Conservation (phyloP, 2,888 invertebrate species). For the Mayetiola destructor region DNA sequence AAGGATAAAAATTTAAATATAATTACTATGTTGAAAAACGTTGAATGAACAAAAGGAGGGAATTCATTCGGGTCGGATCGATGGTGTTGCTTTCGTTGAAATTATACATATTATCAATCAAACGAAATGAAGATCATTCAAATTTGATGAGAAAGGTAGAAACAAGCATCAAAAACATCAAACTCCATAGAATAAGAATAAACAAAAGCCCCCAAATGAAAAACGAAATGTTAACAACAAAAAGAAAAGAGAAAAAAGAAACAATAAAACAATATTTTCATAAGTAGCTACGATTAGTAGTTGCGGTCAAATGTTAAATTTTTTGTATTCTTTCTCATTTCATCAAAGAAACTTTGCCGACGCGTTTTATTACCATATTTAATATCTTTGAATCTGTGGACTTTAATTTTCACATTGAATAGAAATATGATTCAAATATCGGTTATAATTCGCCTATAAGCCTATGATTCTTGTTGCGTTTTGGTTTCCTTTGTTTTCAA, state of each 20-base stretch:
- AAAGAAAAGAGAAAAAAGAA: neutral
- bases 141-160: slow-evolving; percentile 1
- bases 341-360: slow-evolving; percentile 6
- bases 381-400: neutral
- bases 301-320: slow-evolving; percentile 3
- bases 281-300: slow-evolving; percentile 10
- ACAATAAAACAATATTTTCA: neutral
- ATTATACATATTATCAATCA: too few species aligned
- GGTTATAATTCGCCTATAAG: too few species aligned
- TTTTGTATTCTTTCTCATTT: too few species aligned
- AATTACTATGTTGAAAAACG: slow-evolving; percentile 9
- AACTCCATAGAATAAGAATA: neutral
- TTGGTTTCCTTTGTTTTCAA: too few species aligned
- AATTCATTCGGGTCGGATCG: neutral
- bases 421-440: too few species aligned
- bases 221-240: too few species aligned
- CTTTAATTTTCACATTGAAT: neutral
- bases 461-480: too few species aligned
- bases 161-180: slow-evolving; percentile 8
- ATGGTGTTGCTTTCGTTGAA: too few species aligned
- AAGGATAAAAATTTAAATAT: slow-evolving; percentile 6
- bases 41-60: neutral
- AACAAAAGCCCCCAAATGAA: too few species aligned
- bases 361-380: neutral
- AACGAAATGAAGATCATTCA: too few species aligned